Evolutionary conservation across 2,888 invertebrate species (phyloP), one percentile per base, ranked within the genome.

Genomic region (Tenthredo scrophulariae): DNA sequence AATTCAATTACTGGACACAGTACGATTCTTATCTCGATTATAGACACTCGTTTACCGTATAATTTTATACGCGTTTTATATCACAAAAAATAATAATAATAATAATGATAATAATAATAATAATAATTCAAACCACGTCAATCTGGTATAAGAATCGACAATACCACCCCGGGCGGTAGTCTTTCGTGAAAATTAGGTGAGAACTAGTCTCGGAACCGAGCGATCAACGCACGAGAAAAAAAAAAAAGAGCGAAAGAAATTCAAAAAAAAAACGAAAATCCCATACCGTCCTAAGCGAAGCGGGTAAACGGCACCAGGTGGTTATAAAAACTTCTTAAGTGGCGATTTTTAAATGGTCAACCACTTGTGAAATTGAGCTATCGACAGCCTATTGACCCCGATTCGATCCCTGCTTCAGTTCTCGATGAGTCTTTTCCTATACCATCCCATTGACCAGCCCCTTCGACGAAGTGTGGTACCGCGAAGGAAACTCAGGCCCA

Each of bases 161-260:
- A 62, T 80, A 80, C 22, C 80, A 62, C 80, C 80, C n/a, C 62
- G 37, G 80, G 80, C 40, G 62, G 40, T 70, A 37, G 54, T 62
- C 29, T 67, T 46, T 70, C 67, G 18, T 67, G 58, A 85, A 87
- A 87, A 86, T 86, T 87, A 85, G 87, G 87, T 87, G 86, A 85
- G 85, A 87, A 88, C 86, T 84, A 85, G 74, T 84, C 85, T 80
- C 62, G 13, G 80, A 83, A 67, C 50, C n/a, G n/a, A 43, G 22
- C 40, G 80, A 37, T 62, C 40, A 58, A 65, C 58, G 62, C 18
- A 18, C 15, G 6, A 29, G 54, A 18, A 26, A 58, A 22, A 80
- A 80, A 80, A 22, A 62, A 22, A 22, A n/a, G n/a, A 22, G 22
- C 0, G 58, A 13, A 62, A 62, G 62, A 62, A 58, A 58, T 85